These are phyloP conservation scores for Callocephalon fimbriatum DNA, from an alignment of 2,113 vertebrate genomes.

Conservation along the genomic window DNA sequence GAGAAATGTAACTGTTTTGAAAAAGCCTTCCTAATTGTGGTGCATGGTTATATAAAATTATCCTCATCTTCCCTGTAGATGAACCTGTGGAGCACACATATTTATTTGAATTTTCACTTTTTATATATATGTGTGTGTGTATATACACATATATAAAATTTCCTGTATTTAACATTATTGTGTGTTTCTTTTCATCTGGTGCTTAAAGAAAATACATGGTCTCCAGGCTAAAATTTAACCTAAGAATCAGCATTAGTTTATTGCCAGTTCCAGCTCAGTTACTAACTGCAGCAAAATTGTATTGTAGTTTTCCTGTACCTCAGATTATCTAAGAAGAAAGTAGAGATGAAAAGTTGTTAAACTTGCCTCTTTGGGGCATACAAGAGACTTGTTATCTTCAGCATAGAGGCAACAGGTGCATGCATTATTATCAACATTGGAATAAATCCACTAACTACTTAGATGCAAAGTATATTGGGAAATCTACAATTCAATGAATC, in stretches of 20 bases:
- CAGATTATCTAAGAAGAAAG: neutral
- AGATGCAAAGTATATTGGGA: neutral
- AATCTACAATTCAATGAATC: neutral
- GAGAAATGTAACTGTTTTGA: neutral
- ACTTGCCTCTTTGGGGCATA: neutral
- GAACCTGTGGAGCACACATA: neutral
- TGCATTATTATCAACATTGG: neutral
- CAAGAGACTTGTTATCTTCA: neutral
- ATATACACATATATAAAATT: neutral
- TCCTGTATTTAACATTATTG: neutral
- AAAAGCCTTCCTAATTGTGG: neutral
- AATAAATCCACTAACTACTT: neutral
- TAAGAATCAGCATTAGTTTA: neutral
- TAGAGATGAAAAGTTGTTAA: neutral
- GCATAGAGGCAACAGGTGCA: neutral
- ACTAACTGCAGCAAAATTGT: neutral
- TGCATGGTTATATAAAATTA: neutral
- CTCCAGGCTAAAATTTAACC: neutral
- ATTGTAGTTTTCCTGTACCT: neutral
- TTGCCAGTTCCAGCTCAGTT: neutral
- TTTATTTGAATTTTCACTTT: neutral
- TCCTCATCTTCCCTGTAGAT: neutral
- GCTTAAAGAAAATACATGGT: neutral
- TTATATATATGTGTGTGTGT: no score
- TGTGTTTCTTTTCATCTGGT: neutral